phyloP scores from a whole-genome alignment of 2,888 invertebrate genomes.

The Drosophila mercatorum region DNA sequence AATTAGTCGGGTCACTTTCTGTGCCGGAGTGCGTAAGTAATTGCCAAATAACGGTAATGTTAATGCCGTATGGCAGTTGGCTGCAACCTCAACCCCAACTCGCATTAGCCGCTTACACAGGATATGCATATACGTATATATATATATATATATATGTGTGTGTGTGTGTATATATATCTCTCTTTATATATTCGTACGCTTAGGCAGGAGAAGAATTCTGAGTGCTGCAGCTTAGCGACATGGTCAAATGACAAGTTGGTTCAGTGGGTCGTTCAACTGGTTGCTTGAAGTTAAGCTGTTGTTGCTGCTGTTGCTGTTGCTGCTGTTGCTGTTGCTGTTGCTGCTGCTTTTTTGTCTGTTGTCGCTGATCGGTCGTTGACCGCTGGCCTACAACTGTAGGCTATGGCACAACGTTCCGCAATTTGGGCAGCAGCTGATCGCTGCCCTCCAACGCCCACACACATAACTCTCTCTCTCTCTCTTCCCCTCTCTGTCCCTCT shows the following conservation, averaged over 20 bases:
- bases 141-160: neutral
- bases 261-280: conserved; percentile 77
- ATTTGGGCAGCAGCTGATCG: conserved; percentile 22
- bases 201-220: conserved; percentile 26
- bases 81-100: conserved; percentile 13
- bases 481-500: neutral
- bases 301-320: conserved; percentile 11
- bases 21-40: conserved; percentile 35
- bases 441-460: conserved; percentile 40
- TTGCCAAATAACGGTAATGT: conserved; percentile 40
- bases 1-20: conserved; percentile 56
- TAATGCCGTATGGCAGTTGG: conserved; percentile 13
- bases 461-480: neutral
- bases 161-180: neutral
- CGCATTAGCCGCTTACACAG: conserved; percentile 37
- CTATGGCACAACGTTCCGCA: conserved; percentile 60
- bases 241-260: conserved; percentile 76
- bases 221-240: conserved; percentile 51
- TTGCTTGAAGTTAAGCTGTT: conserved; percentile 48
- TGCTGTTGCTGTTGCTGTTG: conserved; percentile 32
- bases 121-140: conserved; percentile 14
- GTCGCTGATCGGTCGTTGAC: conserved; percentile 67
- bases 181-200: neutral
- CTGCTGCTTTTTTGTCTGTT: conserved; percentile 37
- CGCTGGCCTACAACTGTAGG: conserved; percentile 72